Percentiles rank a stretch among this genome's conserved stretches.
These are phyloP conservation scores for Mustela lutreola DNA, from an alignment of 2,113 vertebrate species.

Conservation along the genomic window DNA sequence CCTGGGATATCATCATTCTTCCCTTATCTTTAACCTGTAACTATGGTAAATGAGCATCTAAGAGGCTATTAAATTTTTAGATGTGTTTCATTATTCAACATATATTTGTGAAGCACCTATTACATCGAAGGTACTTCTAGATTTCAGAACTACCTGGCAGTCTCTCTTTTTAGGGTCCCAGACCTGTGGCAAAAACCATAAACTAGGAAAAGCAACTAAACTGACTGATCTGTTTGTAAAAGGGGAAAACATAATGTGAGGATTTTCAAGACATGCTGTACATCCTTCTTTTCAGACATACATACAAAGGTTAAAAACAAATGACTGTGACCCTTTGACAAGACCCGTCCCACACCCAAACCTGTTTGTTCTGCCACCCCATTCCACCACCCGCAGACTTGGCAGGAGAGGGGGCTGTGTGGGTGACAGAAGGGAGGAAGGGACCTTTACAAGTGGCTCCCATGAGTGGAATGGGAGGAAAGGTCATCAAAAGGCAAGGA, in stretches of 20 bases:
- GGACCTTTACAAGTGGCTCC: not conserved
- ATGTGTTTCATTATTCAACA: constrained; percentile 12
- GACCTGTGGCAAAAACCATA: not conserved
- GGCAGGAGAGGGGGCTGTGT: not conserved
- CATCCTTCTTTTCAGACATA: not conserved
- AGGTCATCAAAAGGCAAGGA: constrained; percentile 5
- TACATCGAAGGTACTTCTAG: not conserved
- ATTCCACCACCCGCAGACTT: not conserved
- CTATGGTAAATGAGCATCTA: not conserved
- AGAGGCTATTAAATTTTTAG: constrained; percentile 3
- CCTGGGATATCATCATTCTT: not conserved
- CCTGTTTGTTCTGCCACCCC: not conserved
- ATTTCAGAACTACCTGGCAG: not conserved
- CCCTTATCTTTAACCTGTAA: not conserved
- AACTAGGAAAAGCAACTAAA: not conserved
- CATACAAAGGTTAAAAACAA: not conserved
- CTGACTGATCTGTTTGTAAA: not conserved
- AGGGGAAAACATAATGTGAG: not conserved
- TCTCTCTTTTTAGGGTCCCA: not conserved
- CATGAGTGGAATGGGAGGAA: not conserved
- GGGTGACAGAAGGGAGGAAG: not conserved
- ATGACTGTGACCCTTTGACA: constrained; percentile 8
- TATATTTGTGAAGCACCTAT: not conserved
- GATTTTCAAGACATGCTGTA: constrained; percentile 3
- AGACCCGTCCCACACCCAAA: constrained; percentile 25